Evolutionary conservation across 2,113 vertebrate genomes (phyloP), one percentile per base, ranked within the genome.

Genomic region (Rhinichthys klamathensis): DNA sequence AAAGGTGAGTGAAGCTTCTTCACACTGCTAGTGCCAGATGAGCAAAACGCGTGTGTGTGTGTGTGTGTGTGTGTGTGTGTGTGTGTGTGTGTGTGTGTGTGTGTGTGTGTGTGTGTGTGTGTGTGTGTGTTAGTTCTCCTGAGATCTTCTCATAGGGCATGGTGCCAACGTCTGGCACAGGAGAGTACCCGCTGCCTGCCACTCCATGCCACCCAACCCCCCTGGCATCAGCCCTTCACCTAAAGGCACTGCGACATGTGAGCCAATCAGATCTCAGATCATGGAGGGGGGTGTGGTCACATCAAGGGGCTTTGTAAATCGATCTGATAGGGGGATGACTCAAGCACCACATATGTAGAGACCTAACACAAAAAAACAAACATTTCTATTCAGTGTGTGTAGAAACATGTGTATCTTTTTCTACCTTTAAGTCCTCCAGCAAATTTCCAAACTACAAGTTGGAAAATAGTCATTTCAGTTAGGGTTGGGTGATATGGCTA

Each of bases 241-340:
- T 35, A 54, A 61, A 80, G 75, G 80, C 84, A 58, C 35, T 6
- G 18, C 13, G 3, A 32, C 27, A 41, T 23, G 35, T 13, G n/a
- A 83, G 65, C 87, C 84, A 88, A 85, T 83, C 54, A 83, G 73
- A 85, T 41, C 44, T 41, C 51, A 63, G 23, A 12, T 70, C 44
- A 77, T 27, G 61, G 41, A 74, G 61, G 12, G 74, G 61, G 72
- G 75, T 9, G 15, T 65, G 41, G 61, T 56, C 54, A 85, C 70
- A 60, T 77, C 70, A 85, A 69, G 79, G 60, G 46, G 78, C 72
- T 87, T 87, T 81, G 79, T 78, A 58, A 87, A 85, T 88, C 83
- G 25, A 76, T 88, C 61, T 81, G 79, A 85, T 85, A 85, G 72
- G 83, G 76, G 75, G 79, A 77, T 85, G 44, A 88, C 76, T 41